Percentiles rank a stretch among this genome's conserved stretches.
Evolutionary conservation across 92 coral and sea anemone genomes (phyloP).

Genomic region (Chrysogorgia sp.): DNA sequence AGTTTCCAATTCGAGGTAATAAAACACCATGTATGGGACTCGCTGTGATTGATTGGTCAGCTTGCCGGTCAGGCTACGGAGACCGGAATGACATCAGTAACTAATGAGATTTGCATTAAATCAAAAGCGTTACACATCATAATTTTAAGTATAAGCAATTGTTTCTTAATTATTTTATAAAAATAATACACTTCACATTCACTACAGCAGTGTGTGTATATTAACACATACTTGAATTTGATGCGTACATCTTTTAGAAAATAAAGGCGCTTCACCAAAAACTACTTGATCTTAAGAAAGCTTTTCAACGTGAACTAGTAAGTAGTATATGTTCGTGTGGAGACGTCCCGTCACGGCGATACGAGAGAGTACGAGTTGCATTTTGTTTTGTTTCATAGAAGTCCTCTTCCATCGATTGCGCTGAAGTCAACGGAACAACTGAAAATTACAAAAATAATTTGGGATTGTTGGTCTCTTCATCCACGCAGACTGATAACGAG

Average conservation of each 20-base stretch:
- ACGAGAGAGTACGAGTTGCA: not conserved
- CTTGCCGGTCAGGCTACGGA: no score
- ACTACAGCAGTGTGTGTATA: not conserved
- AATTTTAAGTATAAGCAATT: no score
- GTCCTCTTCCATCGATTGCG: conserved; percentile 31
- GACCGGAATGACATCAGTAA: no score
- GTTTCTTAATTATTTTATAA: no score
- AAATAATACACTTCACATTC: no score
- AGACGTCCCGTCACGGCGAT: not conserved
- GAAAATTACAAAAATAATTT: conserved; percentile 1
- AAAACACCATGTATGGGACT: no score
- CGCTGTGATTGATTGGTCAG: no score
- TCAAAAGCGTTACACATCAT: no score
- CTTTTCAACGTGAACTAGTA: conserved; percentile 97
- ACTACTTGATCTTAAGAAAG: conserved; percentile 89
- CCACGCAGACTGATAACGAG: conserved; percentile 64
- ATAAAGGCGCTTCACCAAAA: conserved; percentile 88
- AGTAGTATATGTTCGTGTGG: conserved; percentile 21
- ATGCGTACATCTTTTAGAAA: conserved; percentile 58
- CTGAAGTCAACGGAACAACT: conserved; percentile 34
- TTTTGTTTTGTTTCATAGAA: not conserved
- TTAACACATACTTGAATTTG: no score
- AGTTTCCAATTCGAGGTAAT: no score
- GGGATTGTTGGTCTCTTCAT: conserved; percentile 34
- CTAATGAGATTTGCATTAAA: no score